A percentile compares a stretch with the other conserved stretches of the same genome.
phyloP scores from a whole-genome alignment of 2,888 invertebrate genomes.

The Minunthozetes semirufus region DNA sequence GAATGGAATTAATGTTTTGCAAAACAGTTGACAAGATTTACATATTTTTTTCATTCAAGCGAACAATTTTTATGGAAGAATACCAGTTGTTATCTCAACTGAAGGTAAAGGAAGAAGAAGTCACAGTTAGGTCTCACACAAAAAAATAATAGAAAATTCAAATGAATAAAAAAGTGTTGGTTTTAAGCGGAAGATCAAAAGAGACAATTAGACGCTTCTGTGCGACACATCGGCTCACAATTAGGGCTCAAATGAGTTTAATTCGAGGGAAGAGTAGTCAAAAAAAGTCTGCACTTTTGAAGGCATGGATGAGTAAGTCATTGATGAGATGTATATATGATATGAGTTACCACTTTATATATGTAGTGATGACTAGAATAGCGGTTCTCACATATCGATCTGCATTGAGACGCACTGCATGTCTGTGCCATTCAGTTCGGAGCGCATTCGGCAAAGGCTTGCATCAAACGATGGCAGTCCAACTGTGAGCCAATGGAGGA shows the following conservation, averaged over 20 bases:
- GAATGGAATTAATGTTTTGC: background rate
- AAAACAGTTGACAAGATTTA: background rate
- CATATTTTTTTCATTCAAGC: background rate
- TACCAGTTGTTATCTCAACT: background rate
- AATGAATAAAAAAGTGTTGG: background rate
- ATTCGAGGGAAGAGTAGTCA: background rate
- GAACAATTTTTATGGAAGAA: background rate
- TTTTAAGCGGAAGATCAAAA: conserved; percentile 21
- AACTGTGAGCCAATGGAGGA: conserved; percentile 23
- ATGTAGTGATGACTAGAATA: conserved; percentile 20
- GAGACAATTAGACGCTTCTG: background rate
- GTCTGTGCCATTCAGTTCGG: background rate
- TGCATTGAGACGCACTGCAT: background rate
- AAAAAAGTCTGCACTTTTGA: background rate
- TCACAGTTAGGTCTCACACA: background rate
- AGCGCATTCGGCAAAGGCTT: conserved; percentile 27
- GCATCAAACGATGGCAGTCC: background rate
- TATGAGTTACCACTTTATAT: conserved; percentile 27
- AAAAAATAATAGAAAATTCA: background rate
- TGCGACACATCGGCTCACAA: background rate
- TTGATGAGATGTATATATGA: conserved; percentile 29
- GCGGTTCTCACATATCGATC: conserved; percentile 11
- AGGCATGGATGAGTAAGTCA: conserved; percentile 20
- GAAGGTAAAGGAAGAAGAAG: background rate
- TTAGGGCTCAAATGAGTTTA: background rate